Base-by-base conservation (phyloP, 2,888 invertebrate species). In the Euclidia mi region DNA sequence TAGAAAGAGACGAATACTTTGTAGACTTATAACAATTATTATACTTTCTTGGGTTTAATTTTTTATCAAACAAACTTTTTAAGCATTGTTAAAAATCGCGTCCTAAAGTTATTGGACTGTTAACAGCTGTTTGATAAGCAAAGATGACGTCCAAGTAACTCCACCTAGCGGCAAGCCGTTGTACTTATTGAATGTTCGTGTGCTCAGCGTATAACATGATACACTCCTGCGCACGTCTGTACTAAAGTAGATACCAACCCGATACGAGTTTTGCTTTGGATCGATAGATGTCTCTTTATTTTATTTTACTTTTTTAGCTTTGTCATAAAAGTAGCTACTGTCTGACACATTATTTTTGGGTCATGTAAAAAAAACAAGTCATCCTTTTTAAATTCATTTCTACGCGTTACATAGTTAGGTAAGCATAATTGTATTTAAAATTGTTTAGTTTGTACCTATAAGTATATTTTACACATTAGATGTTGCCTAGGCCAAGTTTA, bases 1-100 rank as follows among this genome's bases (percentile, higher is more conserved):
- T 63, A 75, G 85, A 87, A 72, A 78, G 81, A 75, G 86, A 86
- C 67, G 78, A 66, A 66, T 64, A 45, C 52, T 58, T 18, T 9
- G 29, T 25, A 12, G 28, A 49, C 29, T 32, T 40, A 37, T 50
- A 50, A 56, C n/a, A 28, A 14, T 25, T 1, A 15, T 17, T 11
- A 0, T 25, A 17, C 10, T 37, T 32, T 20, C 20, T 35, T 55
- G 40, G 3, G 20, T 32, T n/a, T 20, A 48, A 10, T 34, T 14
- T 34, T 4, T 2, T 6, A 34, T 6, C 9, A 34, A 9, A 34
- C 2, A 12, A 14, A 14, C 7, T 34, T 11, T 32, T 12, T 11
- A 32, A 12, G 4, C 3, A 32, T 32, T 11, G 32, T 2, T 32
- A 4, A 3, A 10, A 32, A 2, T 32, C 10, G 7, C 10, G 34